Evolutionary conservation across 2,797 vertebrate genomes (phyloP), one percentile per base, ranked within the genome.

Genomic region (Dromococcyx pavoninus): DNA sequence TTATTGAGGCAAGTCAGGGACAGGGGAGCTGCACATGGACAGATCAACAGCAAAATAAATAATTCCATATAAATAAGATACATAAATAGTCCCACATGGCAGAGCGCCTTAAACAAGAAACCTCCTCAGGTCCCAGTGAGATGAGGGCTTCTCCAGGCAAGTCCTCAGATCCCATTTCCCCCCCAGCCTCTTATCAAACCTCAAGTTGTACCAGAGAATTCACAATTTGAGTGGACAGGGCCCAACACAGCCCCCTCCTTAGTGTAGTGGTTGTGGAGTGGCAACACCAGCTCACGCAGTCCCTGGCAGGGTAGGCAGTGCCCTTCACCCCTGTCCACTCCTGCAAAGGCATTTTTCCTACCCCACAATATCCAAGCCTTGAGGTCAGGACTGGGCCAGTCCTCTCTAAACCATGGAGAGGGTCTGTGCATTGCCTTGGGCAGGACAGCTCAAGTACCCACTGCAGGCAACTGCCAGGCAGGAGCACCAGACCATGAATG

Each of bases 11-110:
- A 1, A 89, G 43, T 88, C 58, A 64, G 22, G 62, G 58, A 86
- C 28, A 51, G 3, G 87, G 86, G 73, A 95, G 75, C 75, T 89
- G 81, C 93, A 94, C 90, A 27, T 48, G 61, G 75, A 91, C 85
- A 96, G 53, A 92, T 66, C 69, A 74, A 92, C 35, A 91, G 44
- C 87, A 93, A 97, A 97, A 97, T 97, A 97, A 97, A 97, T 97
- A 97, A 93, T 75, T 95, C 91, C 91, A 96, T 97, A 97, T 97
- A 97, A 97, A 96, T 97, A 97, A 97, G 96, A 96, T 82, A 88
- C 95, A 97, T 97, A 97, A 97, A 97, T 97, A 97, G 75, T 88
- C 83, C 87, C 79, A 92, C 64, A 14, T 3, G 35, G 93, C 92
- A 95, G 60, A 95, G 37, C 91, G 94, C 87, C 86, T 86, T 70